Percentiles rank a stretch among this genome's conserved stretches.
Evolutionary conservation across 1,140 invertebrate genomes (phyloP).

Genomic region (Zaprionus nigranus): DNA sequence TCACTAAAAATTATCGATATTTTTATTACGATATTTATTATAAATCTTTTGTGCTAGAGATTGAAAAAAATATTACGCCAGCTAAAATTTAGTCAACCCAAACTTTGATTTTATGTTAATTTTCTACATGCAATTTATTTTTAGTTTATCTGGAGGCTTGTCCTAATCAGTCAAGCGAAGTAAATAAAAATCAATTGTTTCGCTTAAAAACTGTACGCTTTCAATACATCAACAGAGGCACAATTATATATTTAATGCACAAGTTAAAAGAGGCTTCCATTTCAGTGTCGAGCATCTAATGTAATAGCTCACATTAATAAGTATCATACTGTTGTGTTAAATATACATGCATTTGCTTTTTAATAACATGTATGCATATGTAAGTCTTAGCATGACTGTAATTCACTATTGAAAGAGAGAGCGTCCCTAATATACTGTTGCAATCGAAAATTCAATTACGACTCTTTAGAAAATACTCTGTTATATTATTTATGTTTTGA

Average conservation of each 20-base stretch:
- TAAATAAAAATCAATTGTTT: no score
- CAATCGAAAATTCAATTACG: not conserved
- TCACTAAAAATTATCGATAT: no score
- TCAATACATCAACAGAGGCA: no score
- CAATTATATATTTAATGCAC: conserved; percentile 26
- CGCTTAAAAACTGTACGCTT: no score
- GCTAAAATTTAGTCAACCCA: no score
- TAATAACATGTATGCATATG: not conserved
- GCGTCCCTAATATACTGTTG: not conserved
- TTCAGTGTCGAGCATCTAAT: conserved; percentile 20
- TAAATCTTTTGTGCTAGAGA: no score
- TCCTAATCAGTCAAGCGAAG: no score
- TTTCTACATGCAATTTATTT: no score
- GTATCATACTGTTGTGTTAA: conserved; percentile 44
- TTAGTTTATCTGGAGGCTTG: no score
- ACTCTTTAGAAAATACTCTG: not conserved
- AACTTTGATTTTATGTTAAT: no score
- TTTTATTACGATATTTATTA: no score
- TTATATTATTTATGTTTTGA: not conserved
- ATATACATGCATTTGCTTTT: not conserved
- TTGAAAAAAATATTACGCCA: no score
- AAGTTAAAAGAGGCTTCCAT: conserved; percentile 31
- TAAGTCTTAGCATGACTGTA: not conserved
- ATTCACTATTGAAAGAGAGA: not conserved
- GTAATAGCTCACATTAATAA: conserved; percentile 11